Evolutionary conservation across 2,888 invertebrate genomes (phyloP).

Genomic region (Eremobia ochroleuca): DNA sequence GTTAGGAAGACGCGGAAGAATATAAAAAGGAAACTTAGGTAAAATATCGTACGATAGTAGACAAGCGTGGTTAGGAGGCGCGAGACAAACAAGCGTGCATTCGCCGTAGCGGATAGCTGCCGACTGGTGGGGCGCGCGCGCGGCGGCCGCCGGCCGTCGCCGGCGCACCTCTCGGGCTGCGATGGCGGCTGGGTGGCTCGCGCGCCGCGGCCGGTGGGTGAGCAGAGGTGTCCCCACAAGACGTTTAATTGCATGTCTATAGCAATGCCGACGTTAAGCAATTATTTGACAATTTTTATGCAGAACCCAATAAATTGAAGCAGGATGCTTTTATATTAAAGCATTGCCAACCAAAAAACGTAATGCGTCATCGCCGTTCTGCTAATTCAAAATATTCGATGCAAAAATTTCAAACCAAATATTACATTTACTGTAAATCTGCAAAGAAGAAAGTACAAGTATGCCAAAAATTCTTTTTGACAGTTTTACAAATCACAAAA

Average conservation of each 20-base stretch:
- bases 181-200: too few relatives aligned
- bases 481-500: background rate
- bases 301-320: slow-evolving; percentile 25
- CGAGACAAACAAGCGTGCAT: too few relatives aligned
- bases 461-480: slow-evolving; percentile 6
- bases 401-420: slow-evolving; percentile 41
- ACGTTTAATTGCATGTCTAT: slow-evolving; percentile 7
- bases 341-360: slow-evolving; percentile 18
- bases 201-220: too few relatives aligned
- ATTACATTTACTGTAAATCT: slow-evolving; percentile 44
- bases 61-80: too few relatives aligned
- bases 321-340: slow-evolving; percentile 32
- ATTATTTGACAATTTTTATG: slow-evolving; percentile 24
- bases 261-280: slow-evolving; percentile 14
- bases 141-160: too few relatives aligned
- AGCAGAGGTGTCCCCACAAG: too few relatives aligned
- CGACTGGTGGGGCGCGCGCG: too few relatives aligned
- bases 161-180: too few relatives aligned
- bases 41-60: too few relatives aligned
- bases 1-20: too few relatives aligned
- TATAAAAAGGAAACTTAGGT: too few relatives aligned
- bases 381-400: slow-evolving; percentile 27
- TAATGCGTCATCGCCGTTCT: slow-evolving; percentile 25
- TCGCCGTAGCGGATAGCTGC: too few relatives aligned
- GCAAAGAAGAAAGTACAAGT: slow-evolving; percentile 36